Percentiles rank a stretch among this genome's conserved stretches.
Evolutionary conservation across 2,888 invertebrate species (phyloP).

Genomic region (Leucania comma): DNA sequence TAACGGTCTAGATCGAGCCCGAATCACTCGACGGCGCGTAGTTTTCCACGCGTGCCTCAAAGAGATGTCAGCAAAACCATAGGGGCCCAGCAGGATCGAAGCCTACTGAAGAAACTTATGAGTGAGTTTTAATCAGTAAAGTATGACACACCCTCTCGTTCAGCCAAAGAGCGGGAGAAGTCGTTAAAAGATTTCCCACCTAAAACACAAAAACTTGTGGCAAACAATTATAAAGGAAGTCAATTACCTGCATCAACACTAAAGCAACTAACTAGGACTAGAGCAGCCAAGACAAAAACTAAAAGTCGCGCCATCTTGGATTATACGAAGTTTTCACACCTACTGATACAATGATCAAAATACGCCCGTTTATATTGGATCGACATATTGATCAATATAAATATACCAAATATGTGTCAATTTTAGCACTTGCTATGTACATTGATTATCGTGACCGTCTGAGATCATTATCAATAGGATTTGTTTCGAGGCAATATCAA

Average conservation of each 20-base stretch:
- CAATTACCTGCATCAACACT: constrained; percentile 44
- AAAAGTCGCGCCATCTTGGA: constrained; percentile 46
- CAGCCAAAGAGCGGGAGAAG: too few species aligned
- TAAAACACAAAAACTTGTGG: not conserved
- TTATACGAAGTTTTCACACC: not conserved
- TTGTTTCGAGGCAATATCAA: not conserved
- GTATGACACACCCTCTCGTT: too few species aligned
- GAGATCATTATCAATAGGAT: not conserved
- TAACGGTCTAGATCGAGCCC: too few species aligned
- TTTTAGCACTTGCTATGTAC: constrained; percentile 39
- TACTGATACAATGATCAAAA: not conserved
- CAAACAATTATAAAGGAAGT: not conserved
- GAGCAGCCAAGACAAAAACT: constrained; percentile 15
- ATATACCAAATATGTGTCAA: constrained; percentile 22
- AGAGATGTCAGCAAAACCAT: too few species aligned
- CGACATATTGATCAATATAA: not conserved
- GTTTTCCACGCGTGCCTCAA: too few species aligned
- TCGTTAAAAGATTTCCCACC: too few species aligned
- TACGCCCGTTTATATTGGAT: constrained; percentile 41
- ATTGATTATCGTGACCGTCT: constrained; percentile 10
- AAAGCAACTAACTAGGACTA: constrained; percentile 37
- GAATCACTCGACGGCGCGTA: too few species aligned
- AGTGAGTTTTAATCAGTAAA: too few species aligned
- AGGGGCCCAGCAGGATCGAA: too few species aligned
- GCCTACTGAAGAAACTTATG: too few species aligned